Conservation (phyloP, 2,888 invertebrate genomes). For the Temnothorax ravouxi region DNA sequence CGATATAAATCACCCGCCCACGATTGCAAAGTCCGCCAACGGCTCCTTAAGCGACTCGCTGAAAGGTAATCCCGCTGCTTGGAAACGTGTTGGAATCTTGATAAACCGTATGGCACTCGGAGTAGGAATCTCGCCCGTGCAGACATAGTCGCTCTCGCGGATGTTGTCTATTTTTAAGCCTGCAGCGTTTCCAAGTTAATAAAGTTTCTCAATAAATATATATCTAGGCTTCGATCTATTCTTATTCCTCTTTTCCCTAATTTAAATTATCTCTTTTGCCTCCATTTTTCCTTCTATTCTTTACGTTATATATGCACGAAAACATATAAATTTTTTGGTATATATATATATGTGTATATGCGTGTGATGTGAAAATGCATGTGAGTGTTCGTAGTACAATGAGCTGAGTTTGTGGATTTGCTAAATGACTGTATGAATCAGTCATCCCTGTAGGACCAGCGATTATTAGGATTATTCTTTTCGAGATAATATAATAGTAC, state of each 20-base stretch:
- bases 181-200: neutral
- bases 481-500: slow-evolving; percentile 57
- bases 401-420: neutral
- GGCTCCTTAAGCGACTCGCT: slow-evolving; percentile 54
- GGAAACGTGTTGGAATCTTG: slow-evolving; percentile 73
- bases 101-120: slow-evolving; percentile 57
- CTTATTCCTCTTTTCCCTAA: too few relatives aligned
- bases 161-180: slow-evolving; percentile 57
- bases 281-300: neutral
- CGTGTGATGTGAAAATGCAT: too few relatives aligned
- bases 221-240: neutral
- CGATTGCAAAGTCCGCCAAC: slow-evolving; percentile 28
- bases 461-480: slow-evolving; percentile 64
- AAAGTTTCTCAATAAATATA: neutral
- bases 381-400: neutral
- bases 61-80: slow-evolving; percentile 68
- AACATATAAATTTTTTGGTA: neutral
- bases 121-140: slow-evolving; percentile 43
- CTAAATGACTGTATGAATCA: neutral
- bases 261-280: too few relatives aligned
- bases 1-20: slow-evolving; percentile 59
- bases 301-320: neutral
- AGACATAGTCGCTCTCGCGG: slow-evolving; percentile 49
- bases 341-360: neutral
- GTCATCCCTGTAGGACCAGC: neutral